Evolutionary conservation across 2,113 vertebrate genomes (phyloP), one percentile per base, ranked within the genome.

Genomic region (Labeo rohita): DNA sequence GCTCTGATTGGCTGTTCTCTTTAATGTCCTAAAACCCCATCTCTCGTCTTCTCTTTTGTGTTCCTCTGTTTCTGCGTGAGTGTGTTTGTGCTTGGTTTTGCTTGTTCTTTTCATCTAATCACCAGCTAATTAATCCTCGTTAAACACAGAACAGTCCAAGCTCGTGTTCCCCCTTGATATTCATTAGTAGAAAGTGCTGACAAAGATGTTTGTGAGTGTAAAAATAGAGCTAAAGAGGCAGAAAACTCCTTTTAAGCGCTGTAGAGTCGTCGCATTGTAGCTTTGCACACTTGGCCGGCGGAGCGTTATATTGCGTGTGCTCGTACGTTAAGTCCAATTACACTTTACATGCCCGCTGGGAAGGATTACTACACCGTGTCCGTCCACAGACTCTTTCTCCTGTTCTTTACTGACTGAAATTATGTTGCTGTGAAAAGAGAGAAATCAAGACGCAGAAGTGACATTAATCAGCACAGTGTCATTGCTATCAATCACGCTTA

Each of bases 311-410:
- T 50, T 49, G 3, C 21, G 6, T 49, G 16, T 4, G n/a, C 10
- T 8, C 1, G 4, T 23, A 12, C 21, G 3, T 45, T 76, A n/a
- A 59, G 28, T 78, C 52, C 76, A 78, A 59, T 54, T 77, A 79
- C 76, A 39, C 76, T 43, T 56, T 36, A 54, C 74, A 54, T 21
- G 34, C 52, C 76, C 52, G 4, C 52, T 43, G 16, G 52, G 76
- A 66, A 10, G 18, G 39, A 88, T 85, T 73, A 87, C 66, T 56
- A 10, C 15, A 21, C 84, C 74, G 8, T 36, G 16, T 2, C 16
- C 16, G 73, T 80, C 56, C 52, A 89, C 82, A 89, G 8, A 70
- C 70, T 54, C 82, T 50, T 73, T 73, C 6, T 15, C 23, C 21
- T 16, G 18, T 50, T 18, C 28, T 63, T 6, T 43, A 10, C 59